Evolutionary conservation across 2,113 vertebrate genomes (phyloP).

Genomic region (Calypte anna): DNA sequence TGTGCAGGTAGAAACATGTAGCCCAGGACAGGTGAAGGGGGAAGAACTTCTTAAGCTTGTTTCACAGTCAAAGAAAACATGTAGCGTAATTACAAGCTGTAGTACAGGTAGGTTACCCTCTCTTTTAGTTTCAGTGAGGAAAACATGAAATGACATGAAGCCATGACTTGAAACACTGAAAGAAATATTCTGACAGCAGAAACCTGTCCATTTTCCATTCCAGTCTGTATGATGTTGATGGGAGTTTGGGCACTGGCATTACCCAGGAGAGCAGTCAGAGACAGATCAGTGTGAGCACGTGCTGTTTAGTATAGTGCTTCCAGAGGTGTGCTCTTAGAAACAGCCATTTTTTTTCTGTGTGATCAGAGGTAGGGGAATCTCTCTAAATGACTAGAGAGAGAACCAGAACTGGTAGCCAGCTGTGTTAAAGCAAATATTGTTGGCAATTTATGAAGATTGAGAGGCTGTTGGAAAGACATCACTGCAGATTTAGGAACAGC

Average conservation of each 20-base stretch:
- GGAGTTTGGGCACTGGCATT: background rate
- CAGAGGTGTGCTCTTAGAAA: background rate
- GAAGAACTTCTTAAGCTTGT: background rate
- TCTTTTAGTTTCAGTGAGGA: background rate
- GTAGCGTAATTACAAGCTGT: background rate
- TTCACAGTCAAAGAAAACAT: background rate
- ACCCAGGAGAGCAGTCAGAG: background rate
- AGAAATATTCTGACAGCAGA: background rate
- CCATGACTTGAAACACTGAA: background rate
- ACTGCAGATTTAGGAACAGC: background rate
- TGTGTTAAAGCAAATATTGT: background rate
- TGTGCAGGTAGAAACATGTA: background rate
- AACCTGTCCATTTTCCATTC: background rate
- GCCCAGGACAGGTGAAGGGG: background rate
- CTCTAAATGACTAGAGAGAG: background rate
- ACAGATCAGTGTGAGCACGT: background rate
- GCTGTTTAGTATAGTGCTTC: background rate
- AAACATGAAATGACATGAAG: background rate
- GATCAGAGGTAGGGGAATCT: background rate
- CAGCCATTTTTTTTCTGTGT: background rate
- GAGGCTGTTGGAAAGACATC: background rate
- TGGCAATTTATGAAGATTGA: background rate
- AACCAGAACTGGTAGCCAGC: rapidly evolving
- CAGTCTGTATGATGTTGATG: background rate
- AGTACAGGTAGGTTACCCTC: background rate